phyloP scores from a whole-genome alignment of 2,888 invertebrate genomes.

The Arctia plantaginis region DNA sequence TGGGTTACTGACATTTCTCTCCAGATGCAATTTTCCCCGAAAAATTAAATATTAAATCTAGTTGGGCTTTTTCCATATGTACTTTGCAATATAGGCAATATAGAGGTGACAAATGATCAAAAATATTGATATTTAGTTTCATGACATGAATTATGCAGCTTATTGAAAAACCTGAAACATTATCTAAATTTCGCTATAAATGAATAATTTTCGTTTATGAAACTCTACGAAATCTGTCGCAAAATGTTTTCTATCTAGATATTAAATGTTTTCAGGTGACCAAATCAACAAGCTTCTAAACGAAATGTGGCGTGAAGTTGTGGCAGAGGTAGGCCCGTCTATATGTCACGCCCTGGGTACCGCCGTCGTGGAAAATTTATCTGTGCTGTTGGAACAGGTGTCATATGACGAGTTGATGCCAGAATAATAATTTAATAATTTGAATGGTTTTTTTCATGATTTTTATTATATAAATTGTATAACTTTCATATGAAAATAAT shows the following conservation, averaged over 20 bases:
- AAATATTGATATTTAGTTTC: not conserved
- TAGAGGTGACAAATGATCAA: not conserved
- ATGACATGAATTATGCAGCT: not conserved
- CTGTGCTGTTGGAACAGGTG: conserved; percentile 67
- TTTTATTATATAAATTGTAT: not conserved
- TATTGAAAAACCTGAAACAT: not conserved
- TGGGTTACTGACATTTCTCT: too few species aligned
- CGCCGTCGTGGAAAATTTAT: conserved; percentile 70
- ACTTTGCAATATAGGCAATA: too few species aligned
- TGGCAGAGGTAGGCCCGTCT: conserved; percentile 69
- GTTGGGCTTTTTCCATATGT: too few species aligned
- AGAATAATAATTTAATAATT: conserved; percentile 45
- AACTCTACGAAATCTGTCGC: not conserved
- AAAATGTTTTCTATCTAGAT: not conserved
- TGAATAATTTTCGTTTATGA: not conserved
- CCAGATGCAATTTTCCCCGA: too few species aligned
- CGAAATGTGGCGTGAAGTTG: conserved; percentile 72
- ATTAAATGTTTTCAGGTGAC: conserved; percentile 62
- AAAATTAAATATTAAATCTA: too few species aligned
- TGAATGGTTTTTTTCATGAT: not conserved
- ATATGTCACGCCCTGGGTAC: conserved; percentile 65
- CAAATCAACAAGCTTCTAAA: conserved; percentile 73
- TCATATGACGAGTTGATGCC: conserved; percentile 72
- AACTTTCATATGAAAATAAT: not conserved
- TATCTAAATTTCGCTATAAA: too few species aligned